Percentiles rank a stretch among this genome's conserved stretches.
These are phyloP conservation scores for Myripristis jacobus DNA, from an alignment of 2,797 vertebrate species.

Conservation along the genomic window DNA sequence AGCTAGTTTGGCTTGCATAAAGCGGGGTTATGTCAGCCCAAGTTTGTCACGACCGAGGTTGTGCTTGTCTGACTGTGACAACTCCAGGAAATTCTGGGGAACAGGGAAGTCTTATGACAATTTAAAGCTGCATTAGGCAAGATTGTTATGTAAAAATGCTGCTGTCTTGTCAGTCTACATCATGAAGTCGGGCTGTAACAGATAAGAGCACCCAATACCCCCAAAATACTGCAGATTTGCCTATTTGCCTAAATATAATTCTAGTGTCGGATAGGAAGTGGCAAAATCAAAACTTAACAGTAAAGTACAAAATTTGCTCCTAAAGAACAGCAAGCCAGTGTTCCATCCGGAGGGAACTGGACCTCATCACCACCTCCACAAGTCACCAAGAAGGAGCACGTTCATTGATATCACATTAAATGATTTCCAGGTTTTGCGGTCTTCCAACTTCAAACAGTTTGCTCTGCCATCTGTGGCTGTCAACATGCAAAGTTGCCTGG, in stretches of 20 bases:
- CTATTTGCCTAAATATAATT: constrained; percentile 3
- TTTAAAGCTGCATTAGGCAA: background rate
- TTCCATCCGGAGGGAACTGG: no score
- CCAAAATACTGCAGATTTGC: constrained; percentile 10
- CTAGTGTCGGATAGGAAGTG: background rate
- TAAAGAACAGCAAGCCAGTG: background rate
- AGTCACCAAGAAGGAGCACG: no score
- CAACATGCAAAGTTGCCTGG: no score
- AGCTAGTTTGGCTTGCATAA: constrained; percentile 28
- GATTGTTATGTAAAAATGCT: background rate
- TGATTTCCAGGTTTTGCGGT: no score
- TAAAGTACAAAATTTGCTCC: no score
- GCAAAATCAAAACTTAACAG: no score
- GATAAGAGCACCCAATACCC: constrained; percentile 14
- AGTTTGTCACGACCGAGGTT: constrained; percentile 8
- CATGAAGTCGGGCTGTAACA: constrained; percentile 32
- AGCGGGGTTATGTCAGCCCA: constrained; percentile 24
- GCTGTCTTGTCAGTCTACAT: constrained; percentile 12
- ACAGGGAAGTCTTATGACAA: constrained; percentile 1
- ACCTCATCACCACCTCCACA: no score
- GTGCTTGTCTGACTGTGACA: constrained; percentile 10
- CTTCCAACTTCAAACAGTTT: no score
- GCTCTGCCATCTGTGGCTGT: no score
- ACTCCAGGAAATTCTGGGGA: constrained; percentile 20
- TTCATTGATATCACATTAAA: no score